A percentile compares a stretch with the other conserved stretches of the same genome.
Evolutionary conservation across 2,888 invertebrate species (phyloP).

Genomic region (Caradrina kadenii): DNA sequence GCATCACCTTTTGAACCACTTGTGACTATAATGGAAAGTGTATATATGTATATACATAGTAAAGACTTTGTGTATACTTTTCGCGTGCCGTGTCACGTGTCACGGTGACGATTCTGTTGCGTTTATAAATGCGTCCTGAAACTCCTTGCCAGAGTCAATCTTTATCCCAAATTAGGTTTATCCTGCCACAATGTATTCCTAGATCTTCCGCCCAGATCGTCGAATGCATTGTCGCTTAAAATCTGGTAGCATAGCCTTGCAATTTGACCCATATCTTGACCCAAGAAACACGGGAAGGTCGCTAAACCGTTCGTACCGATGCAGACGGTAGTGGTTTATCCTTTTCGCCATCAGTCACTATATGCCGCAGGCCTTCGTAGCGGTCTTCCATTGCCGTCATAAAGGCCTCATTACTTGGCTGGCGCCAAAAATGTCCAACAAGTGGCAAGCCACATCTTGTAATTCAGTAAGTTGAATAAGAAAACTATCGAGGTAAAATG

Average conservation of each 20-base stretch:
- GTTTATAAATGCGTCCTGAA: slow-evolving; percentile 5
- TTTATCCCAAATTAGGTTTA: background rate
- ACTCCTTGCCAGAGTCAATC: slow-evolving; percentile 1
- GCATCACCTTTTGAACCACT: slow-evolving; percentile 39
- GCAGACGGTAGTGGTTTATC: background rate
- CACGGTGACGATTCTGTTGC: background rate
- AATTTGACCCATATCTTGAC: slow-evolving; percentile 18
- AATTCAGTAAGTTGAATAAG: background rate
- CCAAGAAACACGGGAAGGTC: slow-evolving; percentile 2
- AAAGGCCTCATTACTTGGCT: background rate
- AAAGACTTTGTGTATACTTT: background rate
- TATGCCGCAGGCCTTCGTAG: background rate
- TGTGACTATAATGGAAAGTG: slow-evolving; percentile 38
- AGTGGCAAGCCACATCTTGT: background rate
- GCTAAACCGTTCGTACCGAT: background rate
- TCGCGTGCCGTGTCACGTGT: slow-evolving; percentile 16
- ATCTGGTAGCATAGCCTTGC: background rate
- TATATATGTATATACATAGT: background rate
- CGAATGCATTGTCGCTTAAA: background rate
- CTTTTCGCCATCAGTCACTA: background rate
- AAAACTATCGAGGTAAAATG: background rate
- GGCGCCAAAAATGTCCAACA: background rate
- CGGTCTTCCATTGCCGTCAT: background rate
- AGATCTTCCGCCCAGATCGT: background rate
- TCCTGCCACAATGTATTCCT: too few relatives aligned